These are phyloP conservation scores for Aleiodes alternator DNA, from an alignment of 2,888 invertebrate genomes.

Conservation along the genomic window DNA sequence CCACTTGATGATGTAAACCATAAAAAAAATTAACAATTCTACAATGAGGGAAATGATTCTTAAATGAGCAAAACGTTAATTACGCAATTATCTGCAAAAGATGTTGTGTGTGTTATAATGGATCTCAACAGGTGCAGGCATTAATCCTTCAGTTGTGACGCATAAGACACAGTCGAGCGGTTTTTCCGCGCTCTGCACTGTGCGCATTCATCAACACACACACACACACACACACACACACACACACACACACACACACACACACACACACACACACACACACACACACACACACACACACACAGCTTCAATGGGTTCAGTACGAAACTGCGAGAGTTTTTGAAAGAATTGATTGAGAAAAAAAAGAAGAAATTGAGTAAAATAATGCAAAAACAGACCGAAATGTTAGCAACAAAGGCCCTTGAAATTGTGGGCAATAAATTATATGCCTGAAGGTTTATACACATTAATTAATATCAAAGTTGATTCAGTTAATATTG, in stretches of 20 bases:
- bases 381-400: not conserved
- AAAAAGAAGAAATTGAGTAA: no score
- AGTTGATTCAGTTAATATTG: no score
- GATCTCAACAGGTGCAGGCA: constrained; percentile 27
- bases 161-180: constrained; percentile 27
- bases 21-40: not conserved
- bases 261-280: no score
- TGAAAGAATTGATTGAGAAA: no score
- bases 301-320: not conserved
- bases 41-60: constrained; percentile 29
- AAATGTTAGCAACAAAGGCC: no score
- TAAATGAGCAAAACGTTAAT: constrained; percentile 30
- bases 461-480: no score
- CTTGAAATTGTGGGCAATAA: no score
- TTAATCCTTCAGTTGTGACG: constrained; percentile 30
- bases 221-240: no score
- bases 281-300: no score
- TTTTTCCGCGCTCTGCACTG: constrained; percentile 7
- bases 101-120: constrained; percentile 25
- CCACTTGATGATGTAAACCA: not conserved
- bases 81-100: constrained; percentile 20
- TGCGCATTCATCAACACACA: not conserved
- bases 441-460: no score
- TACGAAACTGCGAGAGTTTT: no score
- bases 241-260: no score